A percentile compares a stretch with the other conserved stretches of the same genome.
These are phyloP conservation scores for Nymphicus hollandicus DNA, from an alignment of 2,113 vertebrate species.

Conservation along the genomic window DNA sequence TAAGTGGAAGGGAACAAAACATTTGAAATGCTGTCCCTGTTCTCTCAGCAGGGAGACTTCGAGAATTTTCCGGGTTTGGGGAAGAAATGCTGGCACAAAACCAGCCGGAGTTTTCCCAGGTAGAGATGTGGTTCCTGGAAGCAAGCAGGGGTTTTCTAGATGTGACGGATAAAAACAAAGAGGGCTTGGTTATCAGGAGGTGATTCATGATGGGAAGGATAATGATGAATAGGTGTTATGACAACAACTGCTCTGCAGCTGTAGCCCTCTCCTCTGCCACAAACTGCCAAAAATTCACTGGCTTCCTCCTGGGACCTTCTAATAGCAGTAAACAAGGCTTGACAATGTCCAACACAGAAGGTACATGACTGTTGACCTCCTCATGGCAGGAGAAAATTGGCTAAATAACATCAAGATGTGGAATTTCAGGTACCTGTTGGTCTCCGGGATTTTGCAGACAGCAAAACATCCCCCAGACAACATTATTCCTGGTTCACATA, in stretches of 20 bases:
- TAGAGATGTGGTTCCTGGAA: slow-evolving; percentile 5
- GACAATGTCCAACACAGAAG: slow-evolving; percentile 38
- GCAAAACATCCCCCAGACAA: slow-evolving; percentile 12
- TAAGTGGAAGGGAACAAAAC: slow-evolving; percentile 70
- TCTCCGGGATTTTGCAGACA: slow-evolving; percentile 2
- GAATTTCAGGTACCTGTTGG: slow-evolving; percentile 1
- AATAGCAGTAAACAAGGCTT: slow-evolving; percentile 49
- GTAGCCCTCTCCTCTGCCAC: slow-evolving; percentile 42
- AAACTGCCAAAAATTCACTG: slow-evolving; percentile 49
- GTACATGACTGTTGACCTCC: slow-evolving; percentile 38
- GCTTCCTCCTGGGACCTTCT: slow-evolving; percentile 45
- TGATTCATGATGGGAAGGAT: slow-evolving; percentile 47
- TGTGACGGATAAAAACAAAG: slow-evolving; percentile 44
- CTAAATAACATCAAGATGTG: neutral
- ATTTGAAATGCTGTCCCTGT: slow-evolving; percentile 68
- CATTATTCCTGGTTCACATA: slow-evolving; percentile 16
- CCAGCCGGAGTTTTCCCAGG: slow-evolving; percentile 8
- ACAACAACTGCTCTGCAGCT: slow-evolving; percentile 67
- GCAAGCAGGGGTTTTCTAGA: neutral
- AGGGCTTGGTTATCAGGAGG: slow-evolving; percentile 28
- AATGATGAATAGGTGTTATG: slow-evolving; percentile 66
- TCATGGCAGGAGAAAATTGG: slow-evolving; percentile 23
- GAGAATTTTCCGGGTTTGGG: slow-evolving; percentile 48
- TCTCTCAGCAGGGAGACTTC: slow-evolving; percentile 58
- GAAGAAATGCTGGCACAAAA: slow-evolving; percentile 17